Percentiles rank a stretch among this genome's conserved stretches.
Evolutionary conservation across 2,888 invertebrate species (phyloP).

Genomic region (Tanypteryx hageni): DNA sequence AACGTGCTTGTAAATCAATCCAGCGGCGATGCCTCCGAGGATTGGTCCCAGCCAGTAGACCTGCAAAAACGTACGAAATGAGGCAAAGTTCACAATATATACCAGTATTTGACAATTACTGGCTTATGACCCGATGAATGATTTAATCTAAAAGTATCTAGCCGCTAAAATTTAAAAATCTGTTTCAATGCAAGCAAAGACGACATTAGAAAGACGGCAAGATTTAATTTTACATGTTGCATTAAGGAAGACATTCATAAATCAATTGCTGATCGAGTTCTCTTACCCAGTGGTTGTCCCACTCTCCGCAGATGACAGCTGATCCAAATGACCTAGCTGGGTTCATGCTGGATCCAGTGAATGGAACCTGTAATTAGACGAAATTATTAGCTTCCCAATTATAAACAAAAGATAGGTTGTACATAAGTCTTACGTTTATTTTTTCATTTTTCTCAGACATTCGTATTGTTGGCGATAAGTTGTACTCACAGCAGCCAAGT

Average conservation of each 20-base stretch:
- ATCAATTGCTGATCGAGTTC: background rate
- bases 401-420: too few species aligned
- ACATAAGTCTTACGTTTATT: background rate
- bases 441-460: background rate
- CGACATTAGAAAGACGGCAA: too few species aligned
- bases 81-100: too few species aligned
- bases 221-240: background rate
- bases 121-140: too few species aligned
- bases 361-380: slow-evolving; percentile 75
- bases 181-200: too few species aligned
- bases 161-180: too few species aligned
- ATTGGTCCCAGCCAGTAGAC: slow-evolving; percentile 94
- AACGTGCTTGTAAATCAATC: slow-evolving; percentile 83
- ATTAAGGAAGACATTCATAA: background rate
- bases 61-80: slow-evolving; percentile 74
- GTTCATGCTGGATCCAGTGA: slow-evolving; percentile 94
- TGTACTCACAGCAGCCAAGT: slow-evolving; percentile 87
- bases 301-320: slow-evolving; percentile 85
- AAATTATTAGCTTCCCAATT: background rate
- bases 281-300: slow-evolving; percentile 90
- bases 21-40: slow-evolving; percentile 87
- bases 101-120: too few species aligned
- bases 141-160: too few species aligned
- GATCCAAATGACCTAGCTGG: slow-evolving; percentile 93
- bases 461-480: background rate